Evolutionary conservation across 2,888 invertebrate species (phyloP), one percentile per base, ranked within the genome.

Genomic region (Epinotia nisella): DNA sequence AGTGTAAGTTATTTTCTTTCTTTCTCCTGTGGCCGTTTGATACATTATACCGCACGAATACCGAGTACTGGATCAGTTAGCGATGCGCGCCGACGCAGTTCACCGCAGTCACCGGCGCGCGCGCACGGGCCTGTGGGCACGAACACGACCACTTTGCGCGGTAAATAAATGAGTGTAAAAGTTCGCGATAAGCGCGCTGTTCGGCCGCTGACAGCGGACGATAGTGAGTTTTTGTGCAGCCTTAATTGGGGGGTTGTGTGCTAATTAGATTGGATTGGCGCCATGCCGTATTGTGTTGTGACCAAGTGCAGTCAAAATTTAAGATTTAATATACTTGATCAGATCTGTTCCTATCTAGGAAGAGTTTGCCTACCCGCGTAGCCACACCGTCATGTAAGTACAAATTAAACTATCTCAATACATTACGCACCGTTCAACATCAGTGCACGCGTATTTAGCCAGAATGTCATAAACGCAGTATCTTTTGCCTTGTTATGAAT

Each of bases 171-270:
- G 64, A 64, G 21, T 56, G n/a, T 17, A 59, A n/a, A 45, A 56
- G 53, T 35, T 21, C 58, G 64, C 56, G 62, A 59, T 59, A 49
- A 49, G 68, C 59, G 15, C 45, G 45, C n/a, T 10, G 17, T 19
- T 56, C n/a, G n/a, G 19, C 39, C 62, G 70, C 64, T 64, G 71
- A 35, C 51, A 65, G 51, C 49, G 58, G 19, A 49, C 64, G 70
- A 71, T 71, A 71, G 64, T 71, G 70, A 70, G 70, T 71, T 64
- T 64, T 58, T 49, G 39, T 58, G 64, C 17, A 21, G 19, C 3
- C 64, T 71, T 71, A 71, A 71, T 71, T 71, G 70, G 64, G 64
- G 56, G 39, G 64, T 70, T 51, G 70, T 65, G 49, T n/a, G 58
- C 70, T 65, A 71, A 71, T 71, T 56, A 65, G 56, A 15, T 39